Evolutionary conservation across 2,888 invertebrate species (phyloP).

Genomic region (Macaria liturata): DNA sequence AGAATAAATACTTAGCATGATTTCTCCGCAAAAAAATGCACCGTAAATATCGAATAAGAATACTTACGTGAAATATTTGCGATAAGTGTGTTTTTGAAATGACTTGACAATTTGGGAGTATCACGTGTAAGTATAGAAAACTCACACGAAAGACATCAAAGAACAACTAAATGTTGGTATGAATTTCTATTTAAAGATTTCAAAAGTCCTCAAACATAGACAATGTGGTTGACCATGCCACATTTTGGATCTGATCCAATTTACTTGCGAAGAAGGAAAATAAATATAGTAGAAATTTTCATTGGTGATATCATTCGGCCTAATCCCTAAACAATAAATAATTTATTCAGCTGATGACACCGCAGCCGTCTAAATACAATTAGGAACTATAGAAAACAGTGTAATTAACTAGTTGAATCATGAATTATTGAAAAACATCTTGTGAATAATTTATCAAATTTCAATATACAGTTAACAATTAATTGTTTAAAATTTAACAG

Average conservation of each 20-base stretch:
- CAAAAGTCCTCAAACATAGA: conserved; percentile 23
- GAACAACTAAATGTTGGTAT: background rate
- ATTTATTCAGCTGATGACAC: too few relatives aligned
- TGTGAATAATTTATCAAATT: too few relatives aligned
- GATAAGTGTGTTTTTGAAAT: background rate
- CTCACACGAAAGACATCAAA: background rate
- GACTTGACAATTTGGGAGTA: background rate
- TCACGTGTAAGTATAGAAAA: background rate
- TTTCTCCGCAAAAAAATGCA: background rate
- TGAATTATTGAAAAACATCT: too few relatives aligned
- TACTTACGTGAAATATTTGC: background rate
- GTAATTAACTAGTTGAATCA: too few relatives aligned
- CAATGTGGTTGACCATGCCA: conserved; percentile 45
- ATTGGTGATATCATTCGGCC: conserved; percentile 26
- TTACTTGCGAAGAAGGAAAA: conserved; percentile 41
- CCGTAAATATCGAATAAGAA: background rate
- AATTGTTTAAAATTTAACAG: too few relatives aligned
- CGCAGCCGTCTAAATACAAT: too few relatives aligned
- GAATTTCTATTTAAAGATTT: conserved; percentile 12
- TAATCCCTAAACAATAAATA: conserved; percentile 4
- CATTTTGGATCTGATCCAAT: conserved; percentile 51
- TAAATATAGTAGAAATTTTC: conserved; percentile 16
- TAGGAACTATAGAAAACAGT: too few relatives aligned
- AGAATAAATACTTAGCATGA: too few relatives aligned
- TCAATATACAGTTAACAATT: too few relatives aligned